These are phyloP conservation scores for Thecocarcelia acutangulata DNA, from an alignment of 2,888 invertebrate genomes.

Conservation along the genomic window DNA sequence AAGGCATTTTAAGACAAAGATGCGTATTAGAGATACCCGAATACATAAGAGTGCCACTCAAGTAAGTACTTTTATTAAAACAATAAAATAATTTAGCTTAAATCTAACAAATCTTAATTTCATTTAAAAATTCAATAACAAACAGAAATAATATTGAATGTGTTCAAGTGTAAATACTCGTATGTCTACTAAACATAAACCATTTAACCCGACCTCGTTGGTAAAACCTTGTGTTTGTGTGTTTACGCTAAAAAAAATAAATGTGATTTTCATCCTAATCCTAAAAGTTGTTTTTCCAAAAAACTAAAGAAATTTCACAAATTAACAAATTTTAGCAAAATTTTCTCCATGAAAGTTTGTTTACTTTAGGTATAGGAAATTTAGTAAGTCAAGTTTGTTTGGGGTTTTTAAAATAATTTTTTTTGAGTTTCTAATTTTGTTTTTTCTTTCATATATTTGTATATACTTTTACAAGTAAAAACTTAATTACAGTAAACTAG, in stretches of 20 bases:
- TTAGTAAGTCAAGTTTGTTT: constrained; percentile 41
- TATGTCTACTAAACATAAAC: constrained; percentile 18
- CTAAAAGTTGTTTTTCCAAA: not conserved
- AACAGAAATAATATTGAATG: constrained; percentile 14
- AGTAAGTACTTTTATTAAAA: constrained; percentile 84
- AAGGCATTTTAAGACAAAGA: constrained; percentile 96
- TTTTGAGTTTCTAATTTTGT: not conserved
- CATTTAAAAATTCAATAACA: constrained; percentile 31
- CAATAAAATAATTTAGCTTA: constrained; percentile 1
- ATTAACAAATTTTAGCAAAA: constrained; percentile 9
- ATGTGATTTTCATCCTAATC: not conserved
- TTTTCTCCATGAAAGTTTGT: constrained; percentile 6
- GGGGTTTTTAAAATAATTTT: not conserved
- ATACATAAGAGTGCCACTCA: constrained; percentile 87
- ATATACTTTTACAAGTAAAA: constrained; percentile 25
- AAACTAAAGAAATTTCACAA: constrained; percentile 51
- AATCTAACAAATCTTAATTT: constrained; percentile 34
- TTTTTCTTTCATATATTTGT: not conserved
- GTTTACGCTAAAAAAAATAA: constrained; percentile 22
- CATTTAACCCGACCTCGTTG: constrained; percentile 21
- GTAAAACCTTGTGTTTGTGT: constrained; percentile 26
- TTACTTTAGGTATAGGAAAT: constrained; percentile 24
- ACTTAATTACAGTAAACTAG: too few species aligned
- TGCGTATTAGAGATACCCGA: constrained; percentile 91
- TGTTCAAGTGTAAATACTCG: constrained; percentile 37